A percentile compares a stretch with the other conserved stretches of the same genome.
Evolutionary conservation across 1,140 invertebrate genomes (phyloP).

Genomic region (Calliopsis andreniformis): DNA sequence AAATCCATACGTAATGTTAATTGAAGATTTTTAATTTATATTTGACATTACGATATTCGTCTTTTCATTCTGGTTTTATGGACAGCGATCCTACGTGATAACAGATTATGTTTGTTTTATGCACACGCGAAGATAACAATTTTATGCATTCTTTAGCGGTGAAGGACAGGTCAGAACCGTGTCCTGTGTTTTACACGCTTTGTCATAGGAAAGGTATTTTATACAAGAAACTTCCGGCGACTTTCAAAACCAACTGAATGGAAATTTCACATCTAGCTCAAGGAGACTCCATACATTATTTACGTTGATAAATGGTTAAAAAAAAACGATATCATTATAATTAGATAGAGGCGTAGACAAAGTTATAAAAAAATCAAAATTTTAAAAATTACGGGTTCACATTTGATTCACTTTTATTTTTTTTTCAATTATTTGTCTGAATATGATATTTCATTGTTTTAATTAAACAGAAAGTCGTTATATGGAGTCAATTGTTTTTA

Average conservation of each 20-base stretch:
- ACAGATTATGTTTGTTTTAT: not conserved
- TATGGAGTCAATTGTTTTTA: too few species aligned
- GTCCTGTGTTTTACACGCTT: not conserved
- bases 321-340: not conserved
- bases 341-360: not conserved
- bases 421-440: too few species aligned
- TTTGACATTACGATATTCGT: not conserved
- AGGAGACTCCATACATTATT: not conserved
- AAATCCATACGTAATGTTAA: too few species aligned
- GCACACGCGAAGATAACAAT: not conserved
- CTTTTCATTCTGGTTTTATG: not conserved
- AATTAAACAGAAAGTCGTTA: too few species aligned
- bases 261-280: constrained; percentile 10
- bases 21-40: too few species aligned
- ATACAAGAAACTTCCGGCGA: constrained; percentile 3
- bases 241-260: constrained; percentile 1
- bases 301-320: not conserved
- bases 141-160: constrained; percentile 4
- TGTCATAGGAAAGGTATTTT: not conserved
- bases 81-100: not conserved
- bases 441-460: too few species aligned
- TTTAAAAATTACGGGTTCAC: too few species aligned
- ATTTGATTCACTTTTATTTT: too few species aligned
- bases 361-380: too few species aligned
- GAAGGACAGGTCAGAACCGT: not conserved